A percentile compares a stretch with the other conserved stretches of the same genome.
These are phyloP conservation scores for Daubentonia madagascariensis DNA, from an alignment of 2,113 vertebrate genomes.

Conservation along the genomic window DNA sequence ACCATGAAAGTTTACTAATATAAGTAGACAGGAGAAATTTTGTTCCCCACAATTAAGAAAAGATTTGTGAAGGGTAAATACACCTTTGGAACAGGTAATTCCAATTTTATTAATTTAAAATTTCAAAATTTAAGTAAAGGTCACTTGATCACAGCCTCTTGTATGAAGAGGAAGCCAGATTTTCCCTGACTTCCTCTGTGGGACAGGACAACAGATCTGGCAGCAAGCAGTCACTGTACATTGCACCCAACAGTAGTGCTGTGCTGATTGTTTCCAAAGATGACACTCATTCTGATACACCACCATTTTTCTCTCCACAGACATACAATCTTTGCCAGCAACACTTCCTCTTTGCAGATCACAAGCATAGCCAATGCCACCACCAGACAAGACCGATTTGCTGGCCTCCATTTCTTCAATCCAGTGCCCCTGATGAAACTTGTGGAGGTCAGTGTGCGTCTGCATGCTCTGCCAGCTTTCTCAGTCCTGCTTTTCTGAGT, in stretches of 20 bases:
- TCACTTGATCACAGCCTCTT: neutral
- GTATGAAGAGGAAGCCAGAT: neutral
- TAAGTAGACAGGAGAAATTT: neutral
- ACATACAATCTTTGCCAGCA: constrained; percentile 96
- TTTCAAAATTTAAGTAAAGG: neutral
- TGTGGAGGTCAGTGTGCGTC: constrained; percentile 88
- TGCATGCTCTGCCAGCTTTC: neutral
- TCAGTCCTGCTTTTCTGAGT: neutral
- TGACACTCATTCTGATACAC: neutral
- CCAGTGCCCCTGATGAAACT: constrained; percentile 98
- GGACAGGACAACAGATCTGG: neutral
- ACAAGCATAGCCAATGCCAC: constrained; percentile 92
- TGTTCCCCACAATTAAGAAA: neutral
- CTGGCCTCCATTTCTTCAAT: constrained; percentile 98
- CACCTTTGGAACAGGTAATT: neutral
- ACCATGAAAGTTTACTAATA: neutral
- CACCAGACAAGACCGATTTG: constrained; percentile 92
- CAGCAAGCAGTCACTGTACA: no score
- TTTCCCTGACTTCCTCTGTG: neutral
- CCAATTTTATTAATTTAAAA: neutral
- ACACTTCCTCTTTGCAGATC: constrained; percentile 96
- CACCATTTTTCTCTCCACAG: constrained; percentile 76
- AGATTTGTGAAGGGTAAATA: neutral
- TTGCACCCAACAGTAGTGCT: rapidly evolving
- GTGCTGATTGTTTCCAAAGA: neutral